phyloP scores from a whole-genome alignment of 2,113 vertebrate genomes.

The Dasypus novemcinctus region DNA sequence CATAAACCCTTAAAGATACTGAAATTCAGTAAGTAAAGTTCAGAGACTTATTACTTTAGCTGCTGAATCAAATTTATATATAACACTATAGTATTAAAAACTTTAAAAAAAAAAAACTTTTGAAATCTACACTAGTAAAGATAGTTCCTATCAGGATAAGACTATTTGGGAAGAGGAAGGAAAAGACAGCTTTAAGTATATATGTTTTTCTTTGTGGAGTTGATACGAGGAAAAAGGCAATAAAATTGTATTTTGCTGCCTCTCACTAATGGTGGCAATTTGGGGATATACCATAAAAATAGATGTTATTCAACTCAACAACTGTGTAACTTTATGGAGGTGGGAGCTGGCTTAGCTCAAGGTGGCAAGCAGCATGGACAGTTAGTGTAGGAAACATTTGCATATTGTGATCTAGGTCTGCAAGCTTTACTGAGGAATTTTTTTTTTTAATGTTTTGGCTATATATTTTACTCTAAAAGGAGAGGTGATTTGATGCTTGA shows the following conservation, averaged over 20 bases:
- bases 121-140: slow-evolving; percentile 39
- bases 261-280: slow-evolving; percentile 42
- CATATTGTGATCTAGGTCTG: slow-evolving; percentile 21
- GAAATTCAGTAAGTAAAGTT: too few species aligned
- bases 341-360: too few species aligned
- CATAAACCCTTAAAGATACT: too few species aligned
- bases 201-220: slow-evolving; percentile 57
- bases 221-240: slow-evolving; percentile 46
- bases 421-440: slow-evolving; percentile 35
- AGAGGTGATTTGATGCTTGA: too few species aligned
- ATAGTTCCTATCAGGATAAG: slow-evolving; percentile 36
- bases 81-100: too few species aligned
- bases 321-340: too few species aligned
- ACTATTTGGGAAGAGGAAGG: slow-evolving; percentile 49
- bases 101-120: too few species aligned
- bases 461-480: too few species aligned
- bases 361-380: slow-evolving; percentile 68
- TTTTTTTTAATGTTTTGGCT: slow-evolving; percentile 9
- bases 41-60: too few species aligned
- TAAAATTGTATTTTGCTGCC: slow-evolving; percentile 10
- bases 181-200: slow-evolving; percentile 42
- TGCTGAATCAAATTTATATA: too few species aligned
- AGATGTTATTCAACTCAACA: too few species aligned
- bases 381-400: slow-evolving; percentile 52
- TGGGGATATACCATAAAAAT: slow-evolving; percentile 60